Base-by-base conservation (phyloP, 2,888 invertebrate species). In the Apamea anceps region DNA sequence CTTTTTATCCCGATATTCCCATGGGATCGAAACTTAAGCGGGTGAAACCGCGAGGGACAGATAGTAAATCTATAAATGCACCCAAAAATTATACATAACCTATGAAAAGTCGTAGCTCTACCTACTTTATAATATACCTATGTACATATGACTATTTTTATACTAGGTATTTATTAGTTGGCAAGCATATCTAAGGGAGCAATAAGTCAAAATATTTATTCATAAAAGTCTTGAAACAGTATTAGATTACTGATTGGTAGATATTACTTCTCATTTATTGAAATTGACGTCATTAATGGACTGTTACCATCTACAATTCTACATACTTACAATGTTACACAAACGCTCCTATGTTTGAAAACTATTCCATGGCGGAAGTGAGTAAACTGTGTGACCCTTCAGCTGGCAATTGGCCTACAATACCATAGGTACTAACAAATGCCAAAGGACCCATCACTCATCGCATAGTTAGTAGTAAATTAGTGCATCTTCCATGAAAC, bases 391-490 rank as follows among this genome's bases (percentile, higher is more conserved):
- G 25, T 83, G 70, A 66, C 63, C 84, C 77, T 77, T 66, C 62
- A 66, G 65, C 75, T 79, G 79, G 72, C 89, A 87, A 48, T 28
- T 72, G 51, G 72, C 84, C 83, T 86, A 60, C 77, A 85, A 85
- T 73, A 73, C 70, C 48, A 82, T 48, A 75, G 51, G 54, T 67
- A 71, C 65, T 57, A 60, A 60, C 85, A 79, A 83, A 80, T 79
- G 89, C 90, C 89, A 89, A 89, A 87, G 80, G 80, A 82, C 79
- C 85, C 80, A 80, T 89, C 84, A 75, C 67, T 90, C 88, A 81
- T 74, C 88, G 28, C 51, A 54, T 25, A 86, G 32, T 80, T 63
- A 62, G 72, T 66, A 42, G 37, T 79, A 80, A 81, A 80, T 76
- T 71, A 79, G 67, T 88, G 85, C 88, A 89, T 85, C 77, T 81